Evolutionary conservation across 1,140 invertebrate species (phyloP), one percentile per base, ranked within the genome.

Genomic region (Meloidogyne chitwoodi): DNA sequence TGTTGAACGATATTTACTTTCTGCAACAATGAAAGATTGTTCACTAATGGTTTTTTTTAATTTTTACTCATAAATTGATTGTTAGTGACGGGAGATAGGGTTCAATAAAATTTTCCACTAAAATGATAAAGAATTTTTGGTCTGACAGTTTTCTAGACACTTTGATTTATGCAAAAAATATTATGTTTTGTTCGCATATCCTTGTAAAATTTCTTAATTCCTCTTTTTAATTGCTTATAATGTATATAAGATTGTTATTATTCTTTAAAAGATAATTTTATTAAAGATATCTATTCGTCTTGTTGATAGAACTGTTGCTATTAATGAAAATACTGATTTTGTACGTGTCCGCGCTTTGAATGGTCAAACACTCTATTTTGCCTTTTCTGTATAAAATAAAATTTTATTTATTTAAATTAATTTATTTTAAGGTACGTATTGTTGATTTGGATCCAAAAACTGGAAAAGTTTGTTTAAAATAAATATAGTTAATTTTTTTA

Each of bases 11-110:
- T 86, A 87, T 68, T 80, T 86, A 61, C 61, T 86, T 10, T 83
- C 85, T n/a, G 85, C 79, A n/a, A 86, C 85, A 14, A 80, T 87
- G 72, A 86, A 86, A 67, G 85, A 86, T 72, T 86, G 84, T 66
- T 79, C 76, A 29, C 65, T 85, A 61, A 84, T 82, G 77, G 69
- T 80, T 48, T 84, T 68, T 71, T 38, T 81, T 29, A 70, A 56
- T 68, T n/a, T 76, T 10, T 26, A n/a, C n/a, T n/a, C n/a, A n/a
- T 71, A 73, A 72, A 83, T 74, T 24, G 38, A 16, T 61, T 62
- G 22, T 67, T 64, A 73, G 5, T 31, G n/a, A n/a, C n/a, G n/a
- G n/a, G n/a, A n/a, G n/a, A n/a, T n/a, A n/a, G n/a, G n/a, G n/a
- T n/a, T n/a, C n/a, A n/a, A n/a, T n/a, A n/a, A n/a, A n/a, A n/a